These are phyloP conservation scores for Danionella dracula DNA, from an alignment of 2,797 vertebrate genomes.

Conservation along the genomic window DNA sequence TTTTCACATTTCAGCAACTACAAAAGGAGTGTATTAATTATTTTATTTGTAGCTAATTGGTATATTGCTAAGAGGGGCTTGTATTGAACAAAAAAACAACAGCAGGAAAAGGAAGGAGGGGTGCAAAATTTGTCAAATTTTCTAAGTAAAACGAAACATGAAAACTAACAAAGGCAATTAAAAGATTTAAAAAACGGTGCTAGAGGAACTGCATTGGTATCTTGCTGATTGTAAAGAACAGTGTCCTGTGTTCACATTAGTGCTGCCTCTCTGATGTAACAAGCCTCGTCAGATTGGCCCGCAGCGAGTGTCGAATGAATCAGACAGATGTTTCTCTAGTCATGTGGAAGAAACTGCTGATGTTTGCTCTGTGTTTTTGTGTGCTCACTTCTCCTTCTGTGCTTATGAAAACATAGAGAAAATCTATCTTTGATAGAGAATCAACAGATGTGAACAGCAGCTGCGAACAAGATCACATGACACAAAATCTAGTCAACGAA, in stretches of 20 bases:
- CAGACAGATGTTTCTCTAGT: conserved; percentile 18
- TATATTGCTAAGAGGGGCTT: no score
- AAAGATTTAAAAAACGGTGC: no score
- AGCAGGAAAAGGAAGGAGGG: no score
- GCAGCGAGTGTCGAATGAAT: not conserved
- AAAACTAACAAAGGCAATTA: no score
- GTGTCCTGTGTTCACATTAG: not conserved
- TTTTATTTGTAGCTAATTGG: no score
- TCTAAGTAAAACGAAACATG: no score
- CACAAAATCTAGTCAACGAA: not conserved
- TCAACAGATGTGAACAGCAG: conserved; percentile 24
- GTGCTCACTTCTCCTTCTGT: not conserved
- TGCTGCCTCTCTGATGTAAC: not conserved
- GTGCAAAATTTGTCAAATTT: no score
- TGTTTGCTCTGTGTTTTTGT: not conserved
- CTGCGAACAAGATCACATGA: conserved; percentile 21
- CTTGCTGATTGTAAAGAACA: not conserved
- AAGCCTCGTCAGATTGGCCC: conserved; percentile 4
- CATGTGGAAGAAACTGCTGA: conserved; percentile 13
- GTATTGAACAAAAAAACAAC: no score
- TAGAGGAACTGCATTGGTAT: not conserved
- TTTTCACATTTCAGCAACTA: no score
- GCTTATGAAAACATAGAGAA: not conserved
- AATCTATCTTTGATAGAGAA: not conserved
- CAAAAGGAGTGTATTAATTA: no score